phyloP scores from a whole-genome alignment of 37 sponge, comb jelly and placozoan species.

The Bolinopsis microptera region DNA sequence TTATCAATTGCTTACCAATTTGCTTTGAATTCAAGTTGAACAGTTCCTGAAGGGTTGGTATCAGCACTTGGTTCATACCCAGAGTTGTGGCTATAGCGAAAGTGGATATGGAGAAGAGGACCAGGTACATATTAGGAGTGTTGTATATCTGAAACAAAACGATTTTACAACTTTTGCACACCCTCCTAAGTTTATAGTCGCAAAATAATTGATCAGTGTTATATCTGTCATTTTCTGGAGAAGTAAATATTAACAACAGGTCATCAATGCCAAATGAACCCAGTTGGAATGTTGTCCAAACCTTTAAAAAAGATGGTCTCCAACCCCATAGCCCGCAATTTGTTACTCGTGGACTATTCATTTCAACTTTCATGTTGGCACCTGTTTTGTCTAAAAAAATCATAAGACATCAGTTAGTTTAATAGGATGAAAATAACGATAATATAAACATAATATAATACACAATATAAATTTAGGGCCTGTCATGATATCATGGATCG shows the following conservation, averaged over 20 bases:
- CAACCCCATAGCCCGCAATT: not conserved
- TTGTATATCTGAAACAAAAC: not conserved
- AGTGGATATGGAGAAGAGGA: not conserved
- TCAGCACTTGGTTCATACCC: conserved; percentile 38
- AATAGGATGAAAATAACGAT: no score
- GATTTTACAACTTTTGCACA: no score
- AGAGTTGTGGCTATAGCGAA: not conserved
- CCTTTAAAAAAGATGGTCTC: not conserved
- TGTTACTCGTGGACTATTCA: not conserved
- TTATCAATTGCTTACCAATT: not conserved
- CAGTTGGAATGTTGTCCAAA: no score
- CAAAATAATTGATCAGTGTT: no score
- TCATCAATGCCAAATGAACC: not conserved
- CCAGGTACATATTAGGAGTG: not conserved
- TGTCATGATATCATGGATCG: no score
- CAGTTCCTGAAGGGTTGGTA: not conserved
- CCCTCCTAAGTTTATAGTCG: no score
- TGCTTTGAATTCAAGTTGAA: conserved; percentile 20
- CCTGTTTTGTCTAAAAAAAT: no score
- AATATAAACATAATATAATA: no score
- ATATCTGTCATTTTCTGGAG: no score
- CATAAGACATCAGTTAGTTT: no score
- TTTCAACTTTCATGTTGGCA: not conserved
- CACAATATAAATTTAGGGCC: no score
- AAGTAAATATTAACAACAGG: no score